Percentiles rank a stretch among this genome's conserved stretches.
These are phyloP conservation scores for Epinotia brunnichana DNA, from an alignment of 2,888 invertebrate species.

Conservation along the genomic window DNA sequence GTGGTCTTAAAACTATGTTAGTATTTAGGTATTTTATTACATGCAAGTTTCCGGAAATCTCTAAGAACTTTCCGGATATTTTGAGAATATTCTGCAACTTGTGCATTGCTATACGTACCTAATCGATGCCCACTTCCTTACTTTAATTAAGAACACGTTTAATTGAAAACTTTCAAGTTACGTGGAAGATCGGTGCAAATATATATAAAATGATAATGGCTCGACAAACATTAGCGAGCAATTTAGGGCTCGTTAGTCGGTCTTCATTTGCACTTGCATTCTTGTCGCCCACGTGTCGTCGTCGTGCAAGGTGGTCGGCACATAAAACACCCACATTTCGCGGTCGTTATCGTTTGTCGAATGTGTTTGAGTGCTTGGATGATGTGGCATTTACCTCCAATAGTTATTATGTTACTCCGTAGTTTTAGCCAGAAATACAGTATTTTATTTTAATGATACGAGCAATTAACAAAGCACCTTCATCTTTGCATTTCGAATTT, in stretches of 20 bases:
- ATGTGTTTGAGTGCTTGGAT: conserved; percentile 12
- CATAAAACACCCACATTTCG: conserved; percentile 19
- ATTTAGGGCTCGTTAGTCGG: conserved; percentile 34
- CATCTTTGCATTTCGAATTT: too few species aligned
- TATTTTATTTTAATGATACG: too few species aligned
- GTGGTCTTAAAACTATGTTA: too few species aligned
- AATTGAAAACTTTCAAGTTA: background rate
- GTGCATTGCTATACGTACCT: too few species aligned
- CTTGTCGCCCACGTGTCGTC: conserved; percentile 31
- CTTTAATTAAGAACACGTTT: background rate
- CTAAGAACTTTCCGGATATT: too few species aligned
- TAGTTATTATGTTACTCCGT: conserved; percentile 1
- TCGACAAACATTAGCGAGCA: conserved; percentile 32
- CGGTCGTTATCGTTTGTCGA: conserved; percentile 24
- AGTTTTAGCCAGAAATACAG: background rate
- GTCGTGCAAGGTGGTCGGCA: conserved; percentile 29
- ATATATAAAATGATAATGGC: conserved; percentile 33
- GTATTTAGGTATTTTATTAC: too few species aligned
- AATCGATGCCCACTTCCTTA: conserved; percentile 21
- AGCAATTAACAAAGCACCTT: too few species aligned
- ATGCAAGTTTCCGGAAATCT: too few species aligned
- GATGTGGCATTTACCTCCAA: conserved; percentile 2
- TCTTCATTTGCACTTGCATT: conserved; percentile 40
- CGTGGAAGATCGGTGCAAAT: conserved; percentile 27
- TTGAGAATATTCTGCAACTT: too few species aligned